Evolutionary conservation across 37 sponge, comb jelly and placozoan species (phyloP).

Genomic region (Halichondria panicea): DNA sequence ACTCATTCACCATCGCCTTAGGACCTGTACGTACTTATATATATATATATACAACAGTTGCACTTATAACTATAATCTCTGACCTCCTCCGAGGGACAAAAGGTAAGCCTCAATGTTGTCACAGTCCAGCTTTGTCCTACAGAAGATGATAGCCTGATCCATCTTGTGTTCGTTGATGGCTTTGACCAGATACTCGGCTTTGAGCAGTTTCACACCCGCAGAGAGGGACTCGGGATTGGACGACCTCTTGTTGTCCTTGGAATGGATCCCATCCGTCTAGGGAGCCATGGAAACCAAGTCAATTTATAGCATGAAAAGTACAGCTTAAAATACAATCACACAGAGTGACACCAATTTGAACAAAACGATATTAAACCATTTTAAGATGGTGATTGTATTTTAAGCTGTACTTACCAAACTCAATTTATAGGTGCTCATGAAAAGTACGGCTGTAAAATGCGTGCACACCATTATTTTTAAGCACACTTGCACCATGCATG

Average conservation of each 20-base stretch:
- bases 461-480: too few species aligned
- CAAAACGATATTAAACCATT: too few species aligned
- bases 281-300: constrained; percentile 7
- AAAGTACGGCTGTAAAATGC: too few species aligned
- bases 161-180: constrained; percentile 88
- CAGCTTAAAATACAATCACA: too few species aligned
- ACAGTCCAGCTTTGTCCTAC: constrained; percentile 97
- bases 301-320: too few species aligned
- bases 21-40: constrained; percentile 24
- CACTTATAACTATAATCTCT: constrained; percentile 21
- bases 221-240: constrained; percentile 66
- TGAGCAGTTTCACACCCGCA: constrained; percentile 90
- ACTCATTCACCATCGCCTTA: constrained; percentile 77
- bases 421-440: too few species aligned
- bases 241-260: constrained; percentile 44
- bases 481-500: too few species aligned
- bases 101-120: constrained; percentile 93
- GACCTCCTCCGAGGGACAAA: constrained; percentile 59
- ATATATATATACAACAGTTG: background rate
- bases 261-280: constrained; percentile 88
- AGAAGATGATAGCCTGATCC: constrained; percentile 97
- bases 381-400: too few species aligned
- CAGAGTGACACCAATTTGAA: too few species aligned
- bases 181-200: constrained; percentile 82
- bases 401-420: too few species aligned